Percentiles rank a stretch among this genome's conserved stretches.
These are phyloP conservation scores for Oligia strigilis DNA, from an alignment of 2,888 invertebrate genomes.

Conservation along the genomic window DNA sequence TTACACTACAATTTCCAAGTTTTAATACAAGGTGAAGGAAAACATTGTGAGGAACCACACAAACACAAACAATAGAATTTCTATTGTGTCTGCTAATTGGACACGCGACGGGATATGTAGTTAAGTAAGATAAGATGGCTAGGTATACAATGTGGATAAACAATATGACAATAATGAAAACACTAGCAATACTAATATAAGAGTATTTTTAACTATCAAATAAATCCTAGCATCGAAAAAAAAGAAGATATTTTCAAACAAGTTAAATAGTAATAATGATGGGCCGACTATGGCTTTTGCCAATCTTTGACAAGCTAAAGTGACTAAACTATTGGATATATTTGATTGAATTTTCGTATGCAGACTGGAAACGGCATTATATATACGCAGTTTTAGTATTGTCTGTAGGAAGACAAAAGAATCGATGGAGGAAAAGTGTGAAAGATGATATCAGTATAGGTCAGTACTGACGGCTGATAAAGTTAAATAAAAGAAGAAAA, in stretches of 20 bases:
- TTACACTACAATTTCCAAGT: background rate
- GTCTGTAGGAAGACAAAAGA: background rate
- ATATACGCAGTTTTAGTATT: background rate
- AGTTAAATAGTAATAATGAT: background rate
- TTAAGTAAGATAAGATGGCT: too few relatives aligned
- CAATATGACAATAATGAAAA: too few relatives aligned
- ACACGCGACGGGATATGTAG: too few relatives aligned
- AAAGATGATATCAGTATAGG: background rate
- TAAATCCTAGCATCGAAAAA: background rate
- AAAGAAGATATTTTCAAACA: background rate
- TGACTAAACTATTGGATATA: too few relatives aligned
- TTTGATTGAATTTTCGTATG: too few relatives aligned
- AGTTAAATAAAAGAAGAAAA: background rate
- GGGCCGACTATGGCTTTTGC: background rate
- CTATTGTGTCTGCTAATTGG: too few relatives aligned
- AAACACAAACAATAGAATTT: too few relatives aligned
- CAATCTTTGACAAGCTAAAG: too few relatives aligned
- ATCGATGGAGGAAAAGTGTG: background rate
- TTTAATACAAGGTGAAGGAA: background rate
- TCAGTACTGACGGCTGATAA: background rate
- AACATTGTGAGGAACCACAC: too few relatives aligned
- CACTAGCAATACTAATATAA: too few relatives aligned
- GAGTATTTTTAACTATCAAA: too few relatives aligned
- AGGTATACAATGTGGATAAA: too few relatives aligned
- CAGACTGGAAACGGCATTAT: background rate